Conservation (phyloP, 2,888 invertebrate species). For the Heliconius cydno region DNA sequence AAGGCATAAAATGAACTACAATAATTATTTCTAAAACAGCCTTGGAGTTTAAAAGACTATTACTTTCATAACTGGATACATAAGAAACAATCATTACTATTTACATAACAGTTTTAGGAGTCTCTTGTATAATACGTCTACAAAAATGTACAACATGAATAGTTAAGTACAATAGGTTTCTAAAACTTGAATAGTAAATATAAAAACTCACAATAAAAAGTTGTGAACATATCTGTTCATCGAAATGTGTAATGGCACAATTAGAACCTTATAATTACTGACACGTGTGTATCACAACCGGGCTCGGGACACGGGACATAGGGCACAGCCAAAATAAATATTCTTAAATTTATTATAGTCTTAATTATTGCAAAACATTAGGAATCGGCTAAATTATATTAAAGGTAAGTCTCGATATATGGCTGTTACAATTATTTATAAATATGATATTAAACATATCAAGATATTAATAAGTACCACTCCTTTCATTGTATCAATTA, state of each 20-base stretch:
- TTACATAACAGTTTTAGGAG: constrained; percentile 24
- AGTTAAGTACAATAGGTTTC: constrained; percentile 7
- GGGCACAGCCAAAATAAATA: constrained; percentile 41
- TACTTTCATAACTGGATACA: not conserved
- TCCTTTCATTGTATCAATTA: not conserved
- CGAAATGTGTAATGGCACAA: constrained; percentile 40
- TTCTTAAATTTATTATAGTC: constrained; percentile 33
- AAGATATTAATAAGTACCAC: constrained; percentile 12
- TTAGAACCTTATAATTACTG: constrained; percentile 16
- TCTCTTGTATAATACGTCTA: not conserved
- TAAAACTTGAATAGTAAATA: constrained; percentile 22
- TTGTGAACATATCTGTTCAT: constrained; percentile 34
- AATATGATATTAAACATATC: constrained; percentile 6
- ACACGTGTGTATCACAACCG: constrained; percentile 45
- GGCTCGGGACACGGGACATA: constrained; percentile 33
- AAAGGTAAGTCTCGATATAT: not conserved
- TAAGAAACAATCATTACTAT: not conserved
- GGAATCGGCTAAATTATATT: constrained; percentile 29
- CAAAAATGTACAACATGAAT: constrained; percentile 16
- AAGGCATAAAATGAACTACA: constrained; percentile 11
- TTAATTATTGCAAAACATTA: constrained; percentile 39
- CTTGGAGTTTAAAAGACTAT: not conserved
- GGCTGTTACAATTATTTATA: not conserved
- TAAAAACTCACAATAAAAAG: constrained; percentile 37
- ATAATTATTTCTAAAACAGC: constrained; percentile 14